Percentiles rank a stretch among this genome's conserved stretches.
phyloP scores from a whole-genome alignment of 2,888 invertebrate species.

The Agriopis aurantiaria region DNA sequence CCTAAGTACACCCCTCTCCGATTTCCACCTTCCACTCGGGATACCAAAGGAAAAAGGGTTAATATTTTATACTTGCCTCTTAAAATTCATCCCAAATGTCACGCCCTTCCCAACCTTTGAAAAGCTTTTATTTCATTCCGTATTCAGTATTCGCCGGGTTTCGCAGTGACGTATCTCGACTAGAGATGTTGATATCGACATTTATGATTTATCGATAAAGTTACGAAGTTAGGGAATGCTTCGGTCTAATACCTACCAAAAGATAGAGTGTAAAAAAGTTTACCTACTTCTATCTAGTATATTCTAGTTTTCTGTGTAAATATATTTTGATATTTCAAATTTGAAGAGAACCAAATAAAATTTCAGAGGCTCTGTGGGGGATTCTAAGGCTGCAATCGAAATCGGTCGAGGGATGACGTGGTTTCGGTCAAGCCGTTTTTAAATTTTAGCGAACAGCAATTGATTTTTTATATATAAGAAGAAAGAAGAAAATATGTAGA shows the following conservation, averaged over 20 bases:
- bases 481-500: too few relatives aligned
- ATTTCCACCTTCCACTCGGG: conserved; percentile 25
- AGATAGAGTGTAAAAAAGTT: too few relatives aligned
- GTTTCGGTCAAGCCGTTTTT: too few relatives aligned
- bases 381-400: too few relatives aligned
- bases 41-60: conserved; percentile 44
- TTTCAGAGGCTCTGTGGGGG: background rate
- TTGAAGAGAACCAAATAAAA: background rate
- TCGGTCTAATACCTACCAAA: background rate
- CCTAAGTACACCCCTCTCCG: conserved; percentile 10
- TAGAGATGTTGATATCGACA: conserved; percentile 14
- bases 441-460: too few relatives aligned
- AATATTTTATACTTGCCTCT: conserved; percentile 49
- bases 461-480: too few relatives aligned
- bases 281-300: background rate
- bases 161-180: conserved; percentile 12
- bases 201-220: conserved; percentile 22
- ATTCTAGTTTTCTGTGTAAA: too few relatives aligned
- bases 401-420: too few relatives aligned
- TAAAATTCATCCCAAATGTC: conserved; percentile 49
- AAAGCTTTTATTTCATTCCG: conserved; percentile 37
- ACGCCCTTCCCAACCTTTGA: conserved; percentile 33
- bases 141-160: conserved; percentile 20
- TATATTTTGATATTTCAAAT: too few relatives aligned
- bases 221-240: conserved; percentile 3